Base-by-base conservation (phyloP, 2,888 invertebrate species). In the Clitarchus hookeri region DNA sequence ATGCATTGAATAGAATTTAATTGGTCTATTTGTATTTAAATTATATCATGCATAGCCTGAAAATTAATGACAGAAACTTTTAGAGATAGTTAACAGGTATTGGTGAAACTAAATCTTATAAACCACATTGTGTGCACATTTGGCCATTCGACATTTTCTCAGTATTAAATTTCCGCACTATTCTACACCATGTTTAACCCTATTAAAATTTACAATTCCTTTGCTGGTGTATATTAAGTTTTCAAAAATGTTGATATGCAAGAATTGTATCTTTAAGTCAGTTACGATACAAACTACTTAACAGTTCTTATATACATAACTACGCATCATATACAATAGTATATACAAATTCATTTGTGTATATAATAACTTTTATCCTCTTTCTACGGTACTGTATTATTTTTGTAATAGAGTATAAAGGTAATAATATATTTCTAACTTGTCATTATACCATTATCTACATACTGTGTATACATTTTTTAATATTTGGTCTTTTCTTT, bases 251-350 rank as follows among this genome's bases (percentile, higher is more conserved):
- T 84, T 87, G 88, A 88, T 88, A 88, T 88, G 88, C 88, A 87
- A 85, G 48, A 87, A 82, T 44, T 85, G 85, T 79, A 84, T 86
- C 36, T 80, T 36, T 80, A 65, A n/a, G 23, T 53, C 83, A 26
- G 48, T 86, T 83, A 85, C 78, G 79, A 84, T 89, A 89, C 88
- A 88, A 88, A 89, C 89, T 89, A 89, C 89, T 89, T 88, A 89
- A 89, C 89, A 89, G 88, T 89, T 88, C 88, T 88, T 88, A 84
- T 87, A 86, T 88, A 87, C 87, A 88, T 85, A 87, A 84, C 85
- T 87, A 87, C 87, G 86, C 87, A 87, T 36, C 44, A 82, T 82
- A 65, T 82, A 36, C 82, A 36, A 82, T 82, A 82, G 86, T 87
- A 87, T 87, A 86, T 88, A 87, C 85, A 87, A 87, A 87, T 85